A percentile compares a stretch with the other conserved stretches of the same genome.
Conservation (phyloP, 2,888 invertebrate species). For the Mellilla xanthometata region DNA sequence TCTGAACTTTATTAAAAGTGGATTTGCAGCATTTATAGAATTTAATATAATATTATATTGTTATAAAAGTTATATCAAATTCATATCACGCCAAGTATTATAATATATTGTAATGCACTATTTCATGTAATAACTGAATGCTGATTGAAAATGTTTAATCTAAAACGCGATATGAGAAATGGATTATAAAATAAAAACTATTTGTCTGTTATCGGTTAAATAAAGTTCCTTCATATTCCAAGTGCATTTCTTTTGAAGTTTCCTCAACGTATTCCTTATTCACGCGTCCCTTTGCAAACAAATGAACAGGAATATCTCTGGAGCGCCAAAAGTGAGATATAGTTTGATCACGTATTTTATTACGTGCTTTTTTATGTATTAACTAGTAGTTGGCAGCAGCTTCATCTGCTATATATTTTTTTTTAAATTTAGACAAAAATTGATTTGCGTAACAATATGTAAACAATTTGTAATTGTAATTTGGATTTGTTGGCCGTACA, state of each 20-base stretch:
- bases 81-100: slow-evolving; percentile 66
- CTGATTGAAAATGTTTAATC: slow-evolving; percentile 49
- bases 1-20: slow-evolving; percentile 58
- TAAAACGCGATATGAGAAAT: slow-evolving; percentile 48
- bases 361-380: slow-evolving; percentile 4
- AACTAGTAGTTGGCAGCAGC: too few relatives aligned
- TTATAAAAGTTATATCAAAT: slow-evolving; percentile 48
- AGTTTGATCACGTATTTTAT: slow-evolving; percentile 24
- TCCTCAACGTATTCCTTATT: background rate
- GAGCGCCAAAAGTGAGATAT: slow-evolving; percentile 20
- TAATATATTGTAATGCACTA: slow-evolving; percentile 64
- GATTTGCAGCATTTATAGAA: slow-evolving; percentile 44
- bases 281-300: background rate
- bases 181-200: slow-evolving; percentile 46
- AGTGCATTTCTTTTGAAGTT: slow-evolving; percentile 36
- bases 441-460: too few relatives aligned
- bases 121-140: slow-evolving; percentile 57
- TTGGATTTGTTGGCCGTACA: too few relatives aligned
- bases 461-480: too few relatives aligned
- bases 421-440: too few relatives aligned
- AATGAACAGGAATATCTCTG: slow-evolving; percentile 19
- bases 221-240: slow-evolving; percentile 77
- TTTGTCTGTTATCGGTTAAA: slow-evolving; percentile 72
- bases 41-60: slow-evolving; percentile 41
- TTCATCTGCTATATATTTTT: too few relatives aligned